Evolutionary conservation across 1,140 invertebrate genomes (phyloP), one percentile per base, ranked within the genome.

Genomic region (Drosophila arawakana): DNA sequence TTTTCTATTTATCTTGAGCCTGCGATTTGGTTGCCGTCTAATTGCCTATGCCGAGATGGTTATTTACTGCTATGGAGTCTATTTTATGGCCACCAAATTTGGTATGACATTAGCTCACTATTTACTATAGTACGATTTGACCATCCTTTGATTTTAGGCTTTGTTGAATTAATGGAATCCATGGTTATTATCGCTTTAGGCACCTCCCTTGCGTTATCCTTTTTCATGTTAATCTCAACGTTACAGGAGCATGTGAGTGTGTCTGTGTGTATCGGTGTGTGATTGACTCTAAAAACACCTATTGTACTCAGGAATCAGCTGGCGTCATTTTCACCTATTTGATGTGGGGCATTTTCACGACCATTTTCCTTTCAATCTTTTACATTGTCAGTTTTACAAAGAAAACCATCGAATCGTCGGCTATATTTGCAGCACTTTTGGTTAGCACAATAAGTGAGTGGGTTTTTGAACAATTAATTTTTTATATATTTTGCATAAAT

Each of bases 261-360:
- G 30, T 7, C 1, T 52, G 9, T 34, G 21, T n/a, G 18, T 10
- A 11, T n/a, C 18, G 1, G 35, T 39, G 35, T 41, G 15, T 25
- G 5, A 5, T 35, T 37, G 21, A 30, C 10, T 50, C 4, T 30
- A n/a, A 7, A 10, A 13, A 15, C 9, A 43, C 13, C 13, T 7
- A 43, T 8, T 39, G 2, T 7, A 15, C 35, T 10, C 25, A 74
- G 73, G 68, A 75, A 75, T 75, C 73, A 4, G 46, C 73, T 37
- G 73, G 59, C 46, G 65, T 75, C 13, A 52, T 75, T 8, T 71
- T 75, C 15, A 71, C 52, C 1, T 75, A 75, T 65, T 46, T 75
- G 13, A 58, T 65, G 54, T 75, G 68, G 67, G 54, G 59, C 30
- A 55, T 65, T 5, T 46, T 71, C 6, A 59, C 46, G 7, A 65